These are phyloP conservation scores for Pilophorus perplexus DNA, from an alignment of 2,888 invertebrate species.

Conservation along the genomic window DNA sequence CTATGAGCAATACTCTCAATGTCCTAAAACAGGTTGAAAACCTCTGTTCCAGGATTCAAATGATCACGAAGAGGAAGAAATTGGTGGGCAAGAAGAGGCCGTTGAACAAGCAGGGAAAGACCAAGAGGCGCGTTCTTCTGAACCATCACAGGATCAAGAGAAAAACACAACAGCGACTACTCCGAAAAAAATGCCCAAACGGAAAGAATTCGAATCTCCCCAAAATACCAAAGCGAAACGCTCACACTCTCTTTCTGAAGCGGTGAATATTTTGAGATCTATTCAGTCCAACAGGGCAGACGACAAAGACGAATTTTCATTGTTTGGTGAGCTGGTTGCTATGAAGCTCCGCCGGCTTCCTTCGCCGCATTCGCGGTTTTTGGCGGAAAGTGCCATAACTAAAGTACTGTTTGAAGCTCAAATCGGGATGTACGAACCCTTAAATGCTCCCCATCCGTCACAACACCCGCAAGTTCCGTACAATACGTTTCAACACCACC, in stretches of 20 bases:
- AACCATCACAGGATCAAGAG: not conserved
- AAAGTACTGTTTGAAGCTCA: conserved; percentile 6
- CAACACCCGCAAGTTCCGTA: not conserved
- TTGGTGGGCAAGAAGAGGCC: not conserved
- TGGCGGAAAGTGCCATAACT: not conserved
- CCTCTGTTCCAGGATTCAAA: not conserved
- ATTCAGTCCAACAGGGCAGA: not conserved
- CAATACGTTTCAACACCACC: not conserved
- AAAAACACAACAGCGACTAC: not conserved
- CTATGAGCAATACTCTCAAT: not conserved
- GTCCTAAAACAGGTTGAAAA: not conserved
- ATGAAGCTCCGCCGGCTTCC: conserved; percentile 4
- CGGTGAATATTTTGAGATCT: not conserved
- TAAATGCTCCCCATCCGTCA: not conserved
- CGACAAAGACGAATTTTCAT: not conserved
- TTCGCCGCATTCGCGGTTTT: not conserved
- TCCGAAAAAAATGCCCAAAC: not conserved
- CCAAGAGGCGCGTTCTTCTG: not conserved
- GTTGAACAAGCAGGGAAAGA: not conserved
- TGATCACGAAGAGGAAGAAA: not conserved
- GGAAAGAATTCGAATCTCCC: not conserved
- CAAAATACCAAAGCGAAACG: not conserved
- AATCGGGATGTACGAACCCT: not conserved
- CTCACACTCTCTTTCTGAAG: not conserved
- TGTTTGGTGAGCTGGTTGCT: not conserved